Percentiles rank a stretch among this genome's conserved stretches.
Conservation (phyloP, 2,888 invertebrate genomes). For the Pherbina coryleti region DNA sequence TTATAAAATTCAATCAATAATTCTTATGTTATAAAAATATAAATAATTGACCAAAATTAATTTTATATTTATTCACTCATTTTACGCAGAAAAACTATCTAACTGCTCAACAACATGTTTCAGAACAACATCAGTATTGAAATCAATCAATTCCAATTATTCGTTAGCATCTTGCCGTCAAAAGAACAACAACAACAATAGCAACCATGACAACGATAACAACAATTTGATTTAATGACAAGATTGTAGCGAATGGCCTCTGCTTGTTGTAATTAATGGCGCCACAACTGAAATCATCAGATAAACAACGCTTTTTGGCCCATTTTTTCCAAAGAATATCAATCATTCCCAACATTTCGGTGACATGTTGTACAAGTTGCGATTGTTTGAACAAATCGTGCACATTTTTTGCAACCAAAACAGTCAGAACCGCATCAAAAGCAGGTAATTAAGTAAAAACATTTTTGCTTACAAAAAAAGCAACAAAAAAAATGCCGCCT, state of each 20-base stretch:
- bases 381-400: slow-evolving; percentile 1
- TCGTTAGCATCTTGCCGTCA: background rate
- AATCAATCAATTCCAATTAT: slow-evolving; percentile 30
- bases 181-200: background rate
- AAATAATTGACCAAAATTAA: background rate
- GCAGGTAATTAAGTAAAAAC: slow-evolving; percentile 2
- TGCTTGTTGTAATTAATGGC: slow-evolving; percentile 27
- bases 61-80: too few species aligned
- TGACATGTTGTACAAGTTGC: slow-evolving; percentile 13
- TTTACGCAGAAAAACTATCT: too few species aligned
- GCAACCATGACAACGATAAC: background rate
- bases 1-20: background rate
- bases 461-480: background rate
- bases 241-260: slow-evolving; percentile 1
- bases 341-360: slow-evolving; percentile 31
- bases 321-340: slow-evolving; percentile 13
- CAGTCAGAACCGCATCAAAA: background rate
- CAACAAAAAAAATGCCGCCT: background rate
- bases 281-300: slow-evolving; percentile 19
- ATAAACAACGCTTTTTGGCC: background rate
- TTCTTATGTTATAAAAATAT: background rate
- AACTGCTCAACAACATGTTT: slow-evolving; percentile 1
- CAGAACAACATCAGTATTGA: background rate
- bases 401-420: background rate
- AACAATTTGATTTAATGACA: background rate